A percentile compares a stretch with the other conserved stretches of the same genome.
phyloP scores from a whole-genome alignment of 2,113 vertebrate species.

The Pogonocichla stellata region DNA sequence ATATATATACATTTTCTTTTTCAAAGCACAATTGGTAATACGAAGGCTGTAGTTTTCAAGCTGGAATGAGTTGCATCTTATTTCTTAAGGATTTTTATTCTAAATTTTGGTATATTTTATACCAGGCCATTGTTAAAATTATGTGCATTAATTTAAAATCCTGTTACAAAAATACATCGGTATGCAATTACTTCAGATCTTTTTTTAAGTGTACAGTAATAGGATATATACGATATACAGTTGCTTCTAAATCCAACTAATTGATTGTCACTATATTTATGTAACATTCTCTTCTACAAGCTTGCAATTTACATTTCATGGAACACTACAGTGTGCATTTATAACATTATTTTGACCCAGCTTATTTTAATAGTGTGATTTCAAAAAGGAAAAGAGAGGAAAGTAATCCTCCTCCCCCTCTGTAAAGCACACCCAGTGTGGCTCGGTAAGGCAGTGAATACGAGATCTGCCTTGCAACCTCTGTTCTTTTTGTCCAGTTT shows the following conservation, averaged over 20 bases:
- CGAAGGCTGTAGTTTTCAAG: neutral
- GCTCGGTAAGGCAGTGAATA: no score
- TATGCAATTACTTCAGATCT: neutral
- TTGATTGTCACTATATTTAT: conserved; percentile 4
- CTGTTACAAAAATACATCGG: neutral
- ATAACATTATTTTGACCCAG: neutral
- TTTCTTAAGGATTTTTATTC: neutral
- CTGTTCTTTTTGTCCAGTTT: neutral
- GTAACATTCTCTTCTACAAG: neutral
- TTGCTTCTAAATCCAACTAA: neutral
- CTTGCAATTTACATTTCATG: neutral
- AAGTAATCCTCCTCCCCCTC: neutral
- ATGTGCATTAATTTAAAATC: neutral
- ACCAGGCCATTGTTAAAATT: neutral
- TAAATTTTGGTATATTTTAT: neutral
- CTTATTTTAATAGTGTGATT: neutral
- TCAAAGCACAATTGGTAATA: neutral
- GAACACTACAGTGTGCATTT: neutral
- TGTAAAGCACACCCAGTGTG: neutral
- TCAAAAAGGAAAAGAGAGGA: neutral
- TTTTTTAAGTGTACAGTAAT: neutral
- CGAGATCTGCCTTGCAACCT: neutral
- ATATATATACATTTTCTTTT: neutral
- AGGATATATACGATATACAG: neutral
- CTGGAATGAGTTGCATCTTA: neutral